Evolutionary conservation across 2,113 vertebrate genomes (phyloP), one percentile per base, ranked within the genome.

Genomic region (Eurypyga helias): DNA sequence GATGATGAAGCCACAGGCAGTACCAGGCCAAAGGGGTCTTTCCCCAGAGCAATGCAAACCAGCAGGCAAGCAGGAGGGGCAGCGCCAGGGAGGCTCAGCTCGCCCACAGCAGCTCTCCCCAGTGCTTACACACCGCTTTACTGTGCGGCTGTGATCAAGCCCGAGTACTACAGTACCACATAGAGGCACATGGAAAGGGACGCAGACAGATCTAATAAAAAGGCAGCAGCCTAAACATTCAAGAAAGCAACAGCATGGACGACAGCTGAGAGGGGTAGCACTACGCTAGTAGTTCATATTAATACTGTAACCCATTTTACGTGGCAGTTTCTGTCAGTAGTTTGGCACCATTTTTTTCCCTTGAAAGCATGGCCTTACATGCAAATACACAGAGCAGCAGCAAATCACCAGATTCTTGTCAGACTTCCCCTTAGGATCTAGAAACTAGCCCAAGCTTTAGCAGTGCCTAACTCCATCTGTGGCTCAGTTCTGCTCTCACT

Each of bases 401-500:
- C 41, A 78, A 75, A 87, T 34, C 36, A 52, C 12, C 10, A 55
- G 9, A 41, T 49, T 29, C 41, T 8, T 46, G 45, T 26, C 41
- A 79, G 48, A 48, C 17, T 71, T 62, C 45, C 71, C 29, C 19
- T n/a, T 36, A 29, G 24, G 36, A 95, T 51, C 64, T 38, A 58
- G 25, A 82, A 58, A 78, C 5, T 49, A 82, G 6, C 8, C 13
- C 78, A 51, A 75, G 23, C 23, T 71, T 60, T 17, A 66, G 33
- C 0, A 82, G 52, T 8, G 12, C 36, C 43, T 48, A 29, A 33
- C 7, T n/a, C 41, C 25, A 45, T 6, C 34, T 0, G 1, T 6
- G 28, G 43, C 61, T 57, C 43, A 48, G 41, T 29, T 58, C 31
- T 73, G 55, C 15, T 61, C 58, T 57, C 49, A 8, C 28, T 41